Evolutionary conservation across 2,888 invertebrate species (phyloP).

Genomic region (Polymixis lichenea): DNA sequence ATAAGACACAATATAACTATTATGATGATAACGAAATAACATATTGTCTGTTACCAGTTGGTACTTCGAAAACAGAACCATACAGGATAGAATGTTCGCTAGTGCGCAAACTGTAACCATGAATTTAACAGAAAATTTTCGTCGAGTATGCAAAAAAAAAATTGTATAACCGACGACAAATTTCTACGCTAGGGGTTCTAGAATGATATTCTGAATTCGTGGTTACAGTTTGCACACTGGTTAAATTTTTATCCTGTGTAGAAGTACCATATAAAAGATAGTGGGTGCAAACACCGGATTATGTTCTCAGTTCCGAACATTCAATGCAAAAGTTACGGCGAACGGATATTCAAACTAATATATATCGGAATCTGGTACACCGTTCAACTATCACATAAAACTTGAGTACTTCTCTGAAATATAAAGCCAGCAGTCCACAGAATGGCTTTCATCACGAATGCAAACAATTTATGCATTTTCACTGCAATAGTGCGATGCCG

Average conservation of each 20-base stretch:
- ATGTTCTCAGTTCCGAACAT: constrained; percentile 22
- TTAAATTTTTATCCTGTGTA: too few relatives aligned
- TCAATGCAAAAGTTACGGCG: constrained; percentile 45
- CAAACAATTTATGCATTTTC: constrained; percentile 55
- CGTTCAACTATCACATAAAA: constrained; percentile 51
- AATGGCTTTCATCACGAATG: constrained; percentile 60
- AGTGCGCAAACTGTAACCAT: too few relatives aligned
- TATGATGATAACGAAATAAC: too few relatives aligned
- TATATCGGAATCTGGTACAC: constrained; percentile 31
- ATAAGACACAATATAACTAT: background rate
- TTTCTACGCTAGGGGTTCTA: too few relatives aligned
- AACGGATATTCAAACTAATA: constrained; percentile 62
- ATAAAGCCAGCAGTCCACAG: constrained; percentile 44
- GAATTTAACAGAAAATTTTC: too few relatives aligned
- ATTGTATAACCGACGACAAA: too few relatives aligned
- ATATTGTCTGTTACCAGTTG: background rate
- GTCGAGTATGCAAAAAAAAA: too few relatives aligned
- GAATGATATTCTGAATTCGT: too few relatives aligned
- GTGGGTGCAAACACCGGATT: constrained; percentile 29
- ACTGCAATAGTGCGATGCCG: constrained; percentile 14
- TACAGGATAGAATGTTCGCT: too few relatives aligned
- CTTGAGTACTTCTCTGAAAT: constrained; percentile 55
- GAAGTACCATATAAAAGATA: background rate
- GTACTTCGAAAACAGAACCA: background rate
- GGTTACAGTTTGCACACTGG: too few relatives aligned